phyloP scores from a whole-genome alignment of 2,888 invertebrate species.

The Encarsia formosa region DNA sequence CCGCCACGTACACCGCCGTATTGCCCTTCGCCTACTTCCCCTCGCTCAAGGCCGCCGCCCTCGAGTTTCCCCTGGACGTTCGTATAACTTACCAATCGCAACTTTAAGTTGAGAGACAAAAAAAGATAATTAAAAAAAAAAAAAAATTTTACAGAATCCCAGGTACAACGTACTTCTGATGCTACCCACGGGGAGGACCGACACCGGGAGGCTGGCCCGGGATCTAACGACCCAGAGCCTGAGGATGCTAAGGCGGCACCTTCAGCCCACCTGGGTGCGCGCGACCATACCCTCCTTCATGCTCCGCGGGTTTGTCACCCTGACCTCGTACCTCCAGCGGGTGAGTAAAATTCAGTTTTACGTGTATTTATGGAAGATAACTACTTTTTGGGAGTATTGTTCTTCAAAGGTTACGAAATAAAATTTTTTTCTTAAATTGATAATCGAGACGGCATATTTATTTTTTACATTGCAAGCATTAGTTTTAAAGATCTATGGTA shows the following conservation, averaged over 20 bases:
- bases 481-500: too few relatives aligned
- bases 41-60: slow-evolving; percentile 65
- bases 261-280: slow-evolving; percentile 68
- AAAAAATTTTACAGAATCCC: slow-evolving; percentile 46
- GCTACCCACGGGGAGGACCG: slow-evolving; percentile 61
- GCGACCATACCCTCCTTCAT: slow-evolving; percentile 78
- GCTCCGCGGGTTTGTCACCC: slow-evolving; percentile 71
- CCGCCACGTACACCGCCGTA: slow-evolving; percentile 70
- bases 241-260: slow-evolving; percentile 63
- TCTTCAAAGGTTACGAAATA: too few relatives aligned
- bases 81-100: slow-evolving; percentile 47
- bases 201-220: slow-evolving; percentile 62
- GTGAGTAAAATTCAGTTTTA: too few relatives aligned
- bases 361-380: too few relatives aligned
- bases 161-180: slow-evolving; percentile 74
- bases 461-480: too few relatives aligned
- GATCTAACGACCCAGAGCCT: slow-evolving; percentile 63
- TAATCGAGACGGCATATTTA: too few relatives aligned
- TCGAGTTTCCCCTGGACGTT: slow-evolving; percentile 77
- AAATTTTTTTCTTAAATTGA: too few relatives aligned
- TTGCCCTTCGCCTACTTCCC: slow-evolving; percentile 73
- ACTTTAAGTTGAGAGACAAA: too few relatives aligned
- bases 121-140: not conserved
- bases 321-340: slow-evolving; percentile 78
- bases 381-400: too few relatives aligned